Evolutionary conservation across 2,888 invertebrate genomes (phyloP).

Genomic region (Drosophila fungiperda): DNA sequence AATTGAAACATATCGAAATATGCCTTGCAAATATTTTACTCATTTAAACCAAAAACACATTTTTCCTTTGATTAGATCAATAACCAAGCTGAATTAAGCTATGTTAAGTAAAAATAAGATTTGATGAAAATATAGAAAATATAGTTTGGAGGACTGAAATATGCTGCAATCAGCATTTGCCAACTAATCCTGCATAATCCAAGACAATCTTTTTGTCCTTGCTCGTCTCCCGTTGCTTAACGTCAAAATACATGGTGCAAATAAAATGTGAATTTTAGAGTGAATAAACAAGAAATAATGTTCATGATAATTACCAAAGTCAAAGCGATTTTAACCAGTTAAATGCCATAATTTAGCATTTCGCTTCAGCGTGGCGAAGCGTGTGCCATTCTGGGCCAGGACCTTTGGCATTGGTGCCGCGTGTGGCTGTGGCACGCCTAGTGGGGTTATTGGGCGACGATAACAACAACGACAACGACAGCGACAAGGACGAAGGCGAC

Average conservation of each 20-base stretch:
- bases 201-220: constrained; percentile 17
- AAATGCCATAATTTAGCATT: constrained; percentile 77
- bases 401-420: constrained; percentile 35
- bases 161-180: not conserved
- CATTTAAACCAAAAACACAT: not conserved
- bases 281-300: constrained; percentile 78
- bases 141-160: not conserved
- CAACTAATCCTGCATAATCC: constrained; percentile 17
- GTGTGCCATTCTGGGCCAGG: constrained; percentile 39
- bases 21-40: not conserved
- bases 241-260: constrained; percentile 54
- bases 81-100: not conserved
- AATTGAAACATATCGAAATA: not conserved
- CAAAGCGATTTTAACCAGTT: constrained; percentile 74
- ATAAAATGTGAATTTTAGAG: constrained; percentile 76
- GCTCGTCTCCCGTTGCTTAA: constrained; percentile 27
- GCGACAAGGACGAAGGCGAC: constrained; percentile 19
- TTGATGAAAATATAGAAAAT: too few species aligned
- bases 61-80: not conserved
- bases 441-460: constrained; percentile 34
- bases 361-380: constrained; percentile 51
- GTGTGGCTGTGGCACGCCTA: constrained; percentile 22
- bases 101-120: not conserved
- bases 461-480: constrained; percentile 25
- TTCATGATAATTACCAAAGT: constrained; percentile 76